These are phyloP conservation scores for Ceratosolen fusciceps DNA, from an alignment of 1,140 invertebrate genomes.

Conservation along the genomic window DNA sequence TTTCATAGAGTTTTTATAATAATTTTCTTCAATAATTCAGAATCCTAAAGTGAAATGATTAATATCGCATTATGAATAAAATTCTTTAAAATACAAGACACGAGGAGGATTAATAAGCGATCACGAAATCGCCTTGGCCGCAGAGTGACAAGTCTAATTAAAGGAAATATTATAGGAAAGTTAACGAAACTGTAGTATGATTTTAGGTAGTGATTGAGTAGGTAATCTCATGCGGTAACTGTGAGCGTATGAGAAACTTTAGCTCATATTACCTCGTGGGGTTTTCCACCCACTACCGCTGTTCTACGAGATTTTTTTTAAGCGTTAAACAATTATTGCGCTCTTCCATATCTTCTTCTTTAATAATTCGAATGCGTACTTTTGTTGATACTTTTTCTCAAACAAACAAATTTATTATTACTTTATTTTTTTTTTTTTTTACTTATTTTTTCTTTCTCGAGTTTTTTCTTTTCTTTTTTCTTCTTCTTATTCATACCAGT, in stretches of 20 bases:
- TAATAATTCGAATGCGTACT: too few species aligned
- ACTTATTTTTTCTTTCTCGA: neutral
- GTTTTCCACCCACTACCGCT: slow-evolving; percentile 74
- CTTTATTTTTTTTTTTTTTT: too few species aligned
- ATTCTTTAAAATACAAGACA: slow-evolving; percentile 47
- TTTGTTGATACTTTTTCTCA: too few species aligned
- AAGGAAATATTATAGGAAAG: slow-evolving; percentile 13
- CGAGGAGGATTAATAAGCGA: slow-evolving; percentile 50
- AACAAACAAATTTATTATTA: too few species aligned
- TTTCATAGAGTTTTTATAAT: neutral
- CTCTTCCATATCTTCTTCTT: neutral
- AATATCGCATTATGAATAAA: neutral
- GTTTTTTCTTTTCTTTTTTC: neutral
- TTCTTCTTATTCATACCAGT: slow-evolving; percentile 3
- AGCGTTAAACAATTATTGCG: slow-evolving; percentile 25
- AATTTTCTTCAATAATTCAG: slow-evolving; percentile 29
- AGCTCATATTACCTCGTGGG: slow-evolving; percentile 83
- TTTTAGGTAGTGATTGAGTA: slow-evolving; percentile 70
- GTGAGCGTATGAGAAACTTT: slow-evolving; percentile 77
- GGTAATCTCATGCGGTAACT: slow-evolving; percentile 94
- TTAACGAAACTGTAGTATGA: slow-evolving; percentile 37
- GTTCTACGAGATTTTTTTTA: slow-evolving; percentile 59
- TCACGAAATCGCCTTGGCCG: slow-evolving; percentile 20
- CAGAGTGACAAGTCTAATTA: slow-evolving; percentile 26
- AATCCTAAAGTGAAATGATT: neutral